Conservation (phyloP, 2,797 vertebrate species). For the Gymnothorax javanicus region DNA sequence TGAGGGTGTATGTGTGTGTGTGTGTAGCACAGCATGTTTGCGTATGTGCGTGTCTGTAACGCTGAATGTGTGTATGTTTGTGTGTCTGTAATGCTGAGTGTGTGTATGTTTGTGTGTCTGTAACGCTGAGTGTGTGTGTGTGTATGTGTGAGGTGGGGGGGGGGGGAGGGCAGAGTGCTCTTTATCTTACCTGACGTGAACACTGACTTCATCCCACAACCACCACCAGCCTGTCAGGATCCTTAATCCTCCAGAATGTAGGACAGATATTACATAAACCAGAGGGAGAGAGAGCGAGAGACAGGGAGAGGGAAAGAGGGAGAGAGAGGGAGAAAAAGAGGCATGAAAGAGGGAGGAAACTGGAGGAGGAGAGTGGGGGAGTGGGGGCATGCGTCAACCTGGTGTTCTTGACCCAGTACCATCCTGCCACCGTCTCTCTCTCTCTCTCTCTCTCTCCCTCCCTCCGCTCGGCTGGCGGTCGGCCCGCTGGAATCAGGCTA, state of each 20-base stretch:
- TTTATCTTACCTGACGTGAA: constrained; percentile 36
- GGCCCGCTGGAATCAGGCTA: constrained; percentile 74
- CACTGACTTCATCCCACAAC: constrained; percentile 28
- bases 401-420: constrained; percentile 42
- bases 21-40: no score
- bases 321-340: neutral
- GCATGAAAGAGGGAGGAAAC: constrained; percentile 1
- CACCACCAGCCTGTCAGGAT: constrained; percentile 23
- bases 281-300: neutral
- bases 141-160: neutral
- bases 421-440: constrained; percentile 40
- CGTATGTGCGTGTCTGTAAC: no score
- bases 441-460: constrained; percentile 31
- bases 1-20: no score
- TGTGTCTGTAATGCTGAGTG: neutral
- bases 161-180: neutral
- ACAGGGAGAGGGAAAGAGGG: constrained; percentile 20
- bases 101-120: neutral
- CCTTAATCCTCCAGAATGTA: constrained; percentile 33
- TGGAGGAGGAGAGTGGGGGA: neutral
- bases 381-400: constrained; percentile 49
- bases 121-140: neutral
- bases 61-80: constrained; percentile 7
- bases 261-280: constrained; percentile 38
- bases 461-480: constrained; percentile 66